A percentile compares a stretch with the other conserved stretches of the same genome.
Conservation (phyloP, 53 echinoderm and acorn worm species). For the Antedon mediterranea region DNA sequence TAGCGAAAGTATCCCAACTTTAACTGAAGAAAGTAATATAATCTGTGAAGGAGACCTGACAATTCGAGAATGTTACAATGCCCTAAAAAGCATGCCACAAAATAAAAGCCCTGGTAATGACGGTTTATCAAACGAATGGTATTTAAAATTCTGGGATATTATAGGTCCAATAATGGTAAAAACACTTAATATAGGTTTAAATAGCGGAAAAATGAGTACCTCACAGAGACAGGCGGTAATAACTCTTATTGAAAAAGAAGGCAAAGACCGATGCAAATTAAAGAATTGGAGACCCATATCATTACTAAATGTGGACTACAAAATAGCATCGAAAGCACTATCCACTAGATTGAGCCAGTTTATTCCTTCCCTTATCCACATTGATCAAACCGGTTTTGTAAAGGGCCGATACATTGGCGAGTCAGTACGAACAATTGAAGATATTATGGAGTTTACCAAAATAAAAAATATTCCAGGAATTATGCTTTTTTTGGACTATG, state of each 20-base stretch:
- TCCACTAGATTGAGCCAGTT: background rate
- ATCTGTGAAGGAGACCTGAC: background rate
- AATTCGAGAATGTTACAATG: background rate
- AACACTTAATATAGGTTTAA: background rate
- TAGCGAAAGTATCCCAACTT: background rate
- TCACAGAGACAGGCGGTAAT: conserved; percentile 1
- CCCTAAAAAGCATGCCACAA: background rate
- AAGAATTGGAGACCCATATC: no score
- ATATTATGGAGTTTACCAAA: background rate
- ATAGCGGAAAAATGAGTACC: background rate
- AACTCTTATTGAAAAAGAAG: background rate
- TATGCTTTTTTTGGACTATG: background rate
- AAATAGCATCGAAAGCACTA: background rate
- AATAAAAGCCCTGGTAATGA: background rate
- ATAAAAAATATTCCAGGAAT: background rate
- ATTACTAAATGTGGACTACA: background rate
- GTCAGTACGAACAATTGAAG: no score
- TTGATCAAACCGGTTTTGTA: background rate
- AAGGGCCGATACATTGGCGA: background rate
- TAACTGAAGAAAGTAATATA: background rate
- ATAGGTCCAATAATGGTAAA: background rate
- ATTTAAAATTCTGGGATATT: background rate
- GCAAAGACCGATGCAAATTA: background rate
- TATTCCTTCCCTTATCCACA: background rate
- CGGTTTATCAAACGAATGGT: background rate